These are phyloP conservation scores for Cantharis rufa DNA, from an alignment of 2,888 invertebrate genomes.

Conservation along the genomic window DNA sequence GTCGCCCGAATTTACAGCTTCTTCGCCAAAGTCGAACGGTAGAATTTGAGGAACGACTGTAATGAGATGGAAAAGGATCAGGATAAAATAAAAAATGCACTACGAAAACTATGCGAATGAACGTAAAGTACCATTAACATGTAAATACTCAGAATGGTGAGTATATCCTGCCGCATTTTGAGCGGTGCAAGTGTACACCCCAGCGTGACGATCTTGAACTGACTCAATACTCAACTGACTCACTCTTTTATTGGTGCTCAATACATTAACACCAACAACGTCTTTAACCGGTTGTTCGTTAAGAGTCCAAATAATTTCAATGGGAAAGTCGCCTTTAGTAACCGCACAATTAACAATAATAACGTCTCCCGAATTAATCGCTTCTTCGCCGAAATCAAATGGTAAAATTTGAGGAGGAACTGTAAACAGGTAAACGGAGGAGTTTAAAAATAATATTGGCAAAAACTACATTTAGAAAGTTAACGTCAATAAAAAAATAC, in stretches of 20 bases:
- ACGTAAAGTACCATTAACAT: conserved; percentile 58
- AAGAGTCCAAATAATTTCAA: conserved; percentile 75
- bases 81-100: conserved; percentile 51
- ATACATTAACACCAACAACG: conserved; percentile 53
- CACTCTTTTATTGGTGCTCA: conserved; percentile 55
- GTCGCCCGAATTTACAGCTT: too few species aligned
- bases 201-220: conserved; percentile 57
- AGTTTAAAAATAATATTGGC: background rate
- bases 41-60: conserved; percentile 38
- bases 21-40: too few species aligned
- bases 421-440: conserved; percentile 41
- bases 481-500: conserved; percentile 51
- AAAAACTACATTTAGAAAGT: background rate
- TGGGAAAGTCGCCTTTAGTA: conserved; percentile 77
- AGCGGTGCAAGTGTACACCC: conserved; percentile 59
- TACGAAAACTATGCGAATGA: background rate
- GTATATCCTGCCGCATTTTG: conserved; percentile 58
- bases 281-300: conserved; percentile 56
- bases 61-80: conserved; percentile 54
- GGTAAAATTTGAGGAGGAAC: conserved; percentile 73
- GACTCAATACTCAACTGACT: conserved; percentile 59
- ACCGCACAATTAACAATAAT: conserved; percentile 77
- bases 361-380: conserved; percentile 77
- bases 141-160: conserved; percentile 55
- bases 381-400: conserved; percentile 75